Evolutionary conservation across 2,113 vertebrate genomes (phyloP), one percentile per base, ranked within the genome.

Genomic region (Amazona guildingii): DNA sequence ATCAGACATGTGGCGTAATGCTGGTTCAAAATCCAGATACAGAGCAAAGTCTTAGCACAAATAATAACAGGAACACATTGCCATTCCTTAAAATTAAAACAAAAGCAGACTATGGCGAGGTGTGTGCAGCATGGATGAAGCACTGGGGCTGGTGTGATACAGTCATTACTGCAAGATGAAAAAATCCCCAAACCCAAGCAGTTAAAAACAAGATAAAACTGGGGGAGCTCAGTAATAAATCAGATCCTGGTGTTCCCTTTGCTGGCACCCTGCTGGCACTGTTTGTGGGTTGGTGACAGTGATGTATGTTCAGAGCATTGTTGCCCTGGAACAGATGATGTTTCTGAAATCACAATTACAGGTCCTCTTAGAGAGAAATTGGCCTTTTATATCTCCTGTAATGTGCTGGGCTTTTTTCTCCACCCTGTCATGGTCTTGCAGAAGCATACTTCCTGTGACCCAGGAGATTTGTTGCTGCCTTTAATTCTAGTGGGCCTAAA

Each of bases 231-330:
- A 3, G 77, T 61, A 92, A 57, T 54, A 70, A 92, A 84, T 91
- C 90, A 92, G 62, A 90, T 76, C 92, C 86, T 82, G 74, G 81
- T 78, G 61, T 84, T 94, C 69, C 61, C 82, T 68, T 86, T 48
- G 43, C 80, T 57, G 66, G 72, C 83, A 79, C 83, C 51, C 31
- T 76, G 44, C 81, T 92, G 86, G 93, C 87, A 54, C 2, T 1
- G 8, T 77, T 62, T 63, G 17, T 82, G 83, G 62, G 29, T 15
- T 92, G 83, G 66, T 39, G 68, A 51, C 29, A 52, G 13, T 51
- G 92, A 46, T 72, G 21, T 7, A 28, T 39, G 46, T 43, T 91
- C 55, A 68, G 24, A 79, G 62, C 3, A 0, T 43, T 75, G 62
- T 54, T 27, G 27, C 41, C 33, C 84, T 43, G 59, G n/a, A 74